Evolutionary conservation across 2,888 invertebrate genomes (phyloP), one percentile per base, ranked within the genome.

Genomic region (Aplocera efformata): DNA sequence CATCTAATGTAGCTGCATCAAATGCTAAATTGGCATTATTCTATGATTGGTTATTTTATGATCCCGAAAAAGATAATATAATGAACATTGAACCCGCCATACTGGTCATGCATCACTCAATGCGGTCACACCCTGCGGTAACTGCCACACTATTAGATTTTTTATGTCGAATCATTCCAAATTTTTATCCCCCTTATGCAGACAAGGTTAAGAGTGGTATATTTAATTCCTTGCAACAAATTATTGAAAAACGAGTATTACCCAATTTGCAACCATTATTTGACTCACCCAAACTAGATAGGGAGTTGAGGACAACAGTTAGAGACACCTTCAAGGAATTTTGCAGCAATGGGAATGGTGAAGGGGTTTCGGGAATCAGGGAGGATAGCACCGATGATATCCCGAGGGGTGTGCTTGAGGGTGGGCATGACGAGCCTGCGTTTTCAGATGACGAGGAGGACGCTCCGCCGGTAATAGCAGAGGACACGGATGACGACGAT

Each of bases 71-170:
- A 71, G 97, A 97, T 78, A 97, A 96, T 73, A 97, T 97, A 51
- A 97, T 97, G 97, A 97, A 97, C 78, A 97, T 97, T 59, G 97
- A 97, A 83, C 97, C 97, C 10, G 97, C 96, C 7, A 96, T 97
- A 61, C 90, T 97, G 54, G 96, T 97, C 11, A 97, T 97, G 96
- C 94, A 95, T 77, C 95, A 97, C 85, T 97, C 96, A 29, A 94
- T 97, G 93, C 90, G 95, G 67, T 95, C 96, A 43, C 97, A 97
- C 84, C 96, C 96, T 30, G 94, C 94, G 9, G 96, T 97, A 52
- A 96, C 97, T 48, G 96, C 96, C 42, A 96, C 96, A 9, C 89
- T 97, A 50, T 79, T 97, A 59, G 97, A 97, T 79, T 99, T 97
- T 84, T 90, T 97, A 50, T 97, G 96, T 83, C 89, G 96, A 91